These are phyloP conservation scores for Hesperophylax magnus DNA, from an alignment of 1,140 invertebrate species.

Conservation along the genomic window DNA sequence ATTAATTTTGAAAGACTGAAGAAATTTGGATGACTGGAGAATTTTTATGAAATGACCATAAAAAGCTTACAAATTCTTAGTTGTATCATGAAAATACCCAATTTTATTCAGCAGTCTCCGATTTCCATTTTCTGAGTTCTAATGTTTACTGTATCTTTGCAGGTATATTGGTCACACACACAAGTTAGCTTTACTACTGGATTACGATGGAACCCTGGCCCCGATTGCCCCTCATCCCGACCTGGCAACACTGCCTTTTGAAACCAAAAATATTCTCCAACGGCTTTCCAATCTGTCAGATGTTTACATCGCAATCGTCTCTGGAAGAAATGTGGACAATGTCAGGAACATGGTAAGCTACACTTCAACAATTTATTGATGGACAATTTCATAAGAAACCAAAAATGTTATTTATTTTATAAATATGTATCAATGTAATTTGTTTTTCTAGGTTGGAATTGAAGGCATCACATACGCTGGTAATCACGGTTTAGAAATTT, in stretches of 20 bases:
- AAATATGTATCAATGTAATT: background rate
- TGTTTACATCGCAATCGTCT: constrained; percentile 90
- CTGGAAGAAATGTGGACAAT: constrained; percentile 88
- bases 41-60: too few relatives aligned
- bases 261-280: constrained; percentile 88
- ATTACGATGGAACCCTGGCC: constrained; percentile 92
- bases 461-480: constrained; percentile 93
- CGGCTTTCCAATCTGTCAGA: constrained; percentile 89
- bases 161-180: constrained; percentile 90
- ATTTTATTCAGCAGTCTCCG: too few relatives aligned
- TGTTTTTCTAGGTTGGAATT: constrained; percentile 78
- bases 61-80: too few relatives aligned
- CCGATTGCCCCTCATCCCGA: constrained; percentile 92
- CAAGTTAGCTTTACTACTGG: constrained; percentile 86
- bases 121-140: background rate
- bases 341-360: constrained; percentile 85
- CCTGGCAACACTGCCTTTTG: constrained; percentile 85
- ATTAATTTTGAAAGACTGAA: too few relatives aligned
- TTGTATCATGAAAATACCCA: too few relatives aligned
- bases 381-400: background rate
- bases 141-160: constrained; percentile 47
- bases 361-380: constrained; percentile 10
- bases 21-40: too few relatives aligned
- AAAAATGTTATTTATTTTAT: background rate
- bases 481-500: constrained; percentile 90